Evolutionary conservation across 2,888 invertebrate genomes (phyloP), one percentile per base, ranked within the genome.

Genomic region (Antitype chi): DNA sequence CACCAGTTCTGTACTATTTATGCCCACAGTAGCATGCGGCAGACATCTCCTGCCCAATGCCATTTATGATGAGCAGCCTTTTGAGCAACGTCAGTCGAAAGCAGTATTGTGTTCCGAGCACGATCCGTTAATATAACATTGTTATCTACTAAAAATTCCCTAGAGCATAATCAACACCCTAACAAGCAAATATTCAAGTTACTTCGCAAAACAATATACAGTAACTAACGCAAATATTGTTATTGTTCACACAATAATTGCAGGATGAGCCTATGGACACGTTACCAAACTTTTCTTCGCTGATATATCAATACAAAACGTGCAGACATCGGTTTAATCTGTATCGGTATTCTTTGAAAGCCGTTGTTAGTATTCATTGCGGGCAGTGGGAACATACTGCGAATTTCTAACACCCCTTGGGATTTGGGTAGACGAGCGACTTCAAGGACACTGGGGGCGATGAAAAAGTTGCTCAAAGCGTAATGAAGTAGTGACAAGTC

Each of bases 321-420:
- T 88, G 85, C 81, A 83, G 87, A 88, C 83, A 86, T 57, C 76
- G 71, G 62, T 73, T 86, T 88, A 88, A 88, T 88, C 85, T 88
- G 88, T 88, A 88, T 87, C 80, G 66, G 79, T 81, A 81, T 87
- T 85, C 87, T 88, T 87, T 85, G 72, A 85, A 85, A 85, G 83
- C 49, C 63, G 69, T 69, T 77, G 76, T 87, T 87, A 80, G 88
- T 89, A 89, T 89, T 89, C 89, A 89, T 87, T 85, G 88, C 86
- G 84, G 80, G 59, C 63, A 53, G 77, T 76, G 80, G 43, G 81
- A 81, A 87, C 85, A 87, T 88, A 85, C 87, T 83, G 88, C 70
- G 89, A 89, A 89, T 89, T 81, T 85, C 83, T 80, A 86, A 87
- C 82, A 75, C 75, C 81, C 78, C 78, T 32, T 47, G 83, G 77